Evolutionary conservation across 2,888 invertebrate genomes (phyloP), one percentile per base, ranked within the genome.

Genomic region (Alviniconcha strummeri): DNA sequence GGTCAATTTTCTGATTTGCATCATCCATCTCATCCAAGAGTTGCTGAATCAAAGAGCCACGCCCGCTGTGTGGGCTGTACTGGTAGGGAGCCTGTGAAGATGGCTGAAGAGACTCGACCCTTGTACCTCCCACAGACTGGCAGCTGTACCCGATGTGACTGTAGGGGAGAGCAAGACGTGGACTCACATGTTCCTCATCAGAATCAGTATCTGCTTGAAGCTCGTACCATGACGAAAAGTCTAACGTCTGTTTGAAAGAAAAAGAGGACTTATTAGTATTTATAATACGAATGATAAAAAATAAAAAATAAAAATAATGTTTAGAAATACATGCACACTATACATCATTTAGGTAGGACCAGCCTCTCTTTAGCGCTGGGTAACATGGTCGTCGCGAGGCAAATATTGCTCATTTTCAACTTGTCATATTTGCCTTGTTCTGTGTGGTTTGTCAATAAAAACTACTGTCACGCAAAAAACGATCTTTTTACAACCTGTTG

Each of bases 201-300:
- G 85, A 84, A 67, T 85, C 85, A 8, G 84, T 77, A 72, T 85
- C 85, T 8, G 82, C 81, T 17, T 82, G 82, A 69, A 85, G 75
- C 76, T 82, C 85, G 60, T 81, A 85, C 85, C 85, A 85, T 72
- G 77, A 74, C 17, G 81, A 78, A 19, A 72, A 60, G 64, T 85
- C 85, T 69, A 81, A 17, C 5, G 78, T 67, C 84, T 85, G 64
- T 52, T 76, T 75, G 64, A 55, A 64, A 71, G 55, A n/a, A 57
- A 77, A 15, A 64, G 4, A 72, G 15, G 57, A 54, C 36, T 72
- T 72, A 72, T 76, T 64, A 19, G 15, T 17, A 17, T 76, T 6
- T 1, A 17, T 15, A 54, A 64, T 4, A 64, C 15, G 4, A 64
- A 13, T 64, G 64, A 15, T 2, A 64, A 64, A 4, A 4, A 15